phyloP scores from a whole-genome alignment of 2,888 invertebrate genomes.

The Lydus trimaculatus region DNA sequence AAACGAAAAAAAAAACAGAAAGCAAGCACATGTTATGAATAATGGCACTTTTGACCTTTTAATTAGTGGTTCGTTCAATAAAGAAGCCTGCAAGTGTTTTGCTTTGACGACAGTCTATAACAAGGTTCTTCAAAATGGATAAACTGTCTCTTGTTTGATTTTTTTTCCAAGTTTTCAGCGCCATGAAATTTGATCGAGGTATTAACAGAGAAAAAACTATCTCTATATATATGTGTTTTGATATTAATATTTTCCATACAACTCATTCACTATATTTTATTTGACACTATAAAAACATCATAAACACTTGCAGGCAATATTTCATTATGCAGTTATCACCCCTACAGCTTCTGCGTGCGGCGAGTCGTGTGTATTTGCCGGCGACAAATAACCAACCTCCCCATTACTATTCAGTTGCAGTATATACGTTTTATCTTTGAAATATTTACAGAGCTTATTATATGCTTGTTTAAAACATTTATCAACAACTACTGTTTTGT shows the following conservation, averaged over 20 bases:
- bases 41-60: too few relatives aligned
- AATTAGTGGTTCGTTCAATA: too few relatives aligned
- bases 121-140: background rate
- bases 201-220: background rate
- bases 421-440: constrained; percentile 12
- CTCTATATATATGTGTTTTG: background rate
- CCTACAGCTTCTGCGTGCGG: constrained; percentile 38
- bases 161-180: background rate
- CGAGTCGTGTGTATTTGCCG: constrained; percentile 30
- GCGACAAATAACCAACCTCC: constrained; percentile 17
- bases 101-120: too few relatives aligned
- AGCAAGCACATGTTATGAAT: background rate
- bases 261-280: constrained; percentile 55
- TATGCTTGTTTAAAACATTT: constrained; percentile 17
- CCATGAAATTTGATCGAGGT: constrained; percentile 5
- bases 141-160: background rate
- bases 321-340: constrained; percentile 56
- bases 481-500: constrained; percentile 12
- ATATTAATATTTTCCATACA: constrained; percentile 54
- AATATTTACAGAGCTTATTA: constrained; percentile 17
- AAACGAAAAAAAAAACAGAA: background rate
- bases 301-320: constrained; percentile 59
- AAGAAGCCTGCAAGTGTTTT: too few relatives aligned
- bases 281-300: constrained; percentile 59
- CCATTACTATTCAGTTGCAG: constrained; percentile 17